These are phyloP conservation scores for Myrmophylax atrothorax DNA, from an alignment of 2,113 vertebrate genomes.

Conservation along the genomic window DNA sequence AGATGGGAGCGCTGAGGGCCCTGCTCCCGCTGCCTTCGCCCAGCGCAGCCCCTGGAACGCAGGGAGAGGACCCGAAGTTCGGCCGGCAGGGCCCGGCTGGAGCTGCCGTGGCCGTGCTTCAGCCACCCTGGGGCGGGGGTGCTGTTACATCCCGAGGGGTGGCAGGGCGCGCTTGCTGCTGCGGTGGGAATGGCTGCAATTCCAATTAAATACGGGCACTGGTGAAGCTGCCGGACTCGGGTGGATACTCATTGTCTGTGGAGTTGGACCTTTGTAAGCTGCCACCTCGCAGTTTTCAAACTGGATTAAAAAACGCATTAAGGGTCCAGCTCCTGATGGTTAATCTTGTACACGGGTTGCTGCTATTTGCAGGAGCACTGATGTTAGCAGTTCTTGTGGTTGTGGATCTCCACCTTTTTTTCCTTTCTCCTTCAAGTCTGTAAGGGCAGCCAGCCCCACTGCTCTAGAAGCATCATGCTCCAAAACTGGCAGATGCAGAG, in stretches of 20 bases:
- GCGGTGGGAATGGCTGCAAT: not conserved
- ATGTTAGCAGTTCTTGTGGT: not conserved
- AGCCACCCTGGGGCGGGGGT: not conserved
- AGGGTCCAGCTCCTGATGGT: not conserved
- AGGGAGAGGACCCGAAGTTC: not conserved
- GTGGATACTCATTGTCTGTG: not conserved
- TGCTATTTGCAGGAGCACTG: not conserved
- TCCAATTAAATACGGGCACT: not conserved
- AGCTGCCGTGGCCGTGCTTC: not conserved
- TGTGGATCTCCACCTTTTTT: not conserved
- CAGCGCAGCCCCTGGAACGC: conserved; percentile 11
- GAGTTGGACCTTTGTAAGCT: conserved; percentile 7
- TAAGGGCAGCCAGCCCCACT: conserved; percentile 36
- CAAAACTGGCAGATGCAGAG: conserved; percentile 58
- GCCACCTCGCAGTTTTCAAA: not conserved
- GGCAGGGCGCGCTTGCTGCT: not conserved
- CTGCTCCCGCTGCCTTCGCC: not conserved
- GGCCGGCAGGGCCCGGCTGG: not conserved
- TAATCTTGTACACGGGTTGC: not conserved
- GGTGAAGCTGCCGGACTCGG: not conserved
- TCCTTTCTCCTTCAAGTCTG: not conserved
- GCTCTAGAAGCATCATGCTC: conserved; percentile 61
- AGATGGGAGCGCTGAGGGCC: not conserved
- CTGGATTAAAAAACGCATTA: not conserved
- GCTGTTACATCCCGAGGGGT: not conserved